phyloP scores from a whole-genome alignment of 2,797 vertebrate genomes.

The Pristis pectinata region DNA sequence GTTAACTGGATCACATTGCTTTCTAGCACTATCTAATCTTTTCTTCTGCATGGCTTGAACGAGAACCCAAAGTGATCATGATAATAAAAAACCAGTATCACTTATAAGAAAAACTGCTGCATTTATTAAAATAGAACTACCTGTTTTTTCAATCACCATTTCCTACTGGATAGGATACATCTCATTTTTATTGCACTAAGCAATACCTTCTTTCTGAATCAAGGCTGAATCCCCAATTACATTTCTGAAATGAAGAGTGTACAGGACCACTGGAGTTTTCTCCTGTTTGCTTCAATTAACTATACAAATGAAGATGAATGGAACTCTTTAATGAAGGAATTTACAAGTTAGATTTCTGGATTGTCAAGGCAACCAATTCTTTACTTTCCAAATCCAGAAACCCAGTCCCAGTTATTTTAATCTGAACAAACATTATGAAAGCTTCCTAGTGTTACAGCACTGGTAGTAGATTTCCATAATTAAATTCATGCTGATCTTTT shows the following conservation, averaged over 20 bases:
- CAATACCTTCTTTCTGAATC: background rate
- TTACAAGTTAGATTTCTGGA: background rate
- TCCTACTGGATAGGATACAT: background rate
- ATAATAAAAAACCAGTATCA: background rate
- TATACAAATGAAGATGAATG: background rate
- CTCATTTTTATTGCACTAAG: background rate
- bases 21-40: background rate
- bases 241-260: background rate
- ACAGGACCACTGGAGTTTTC: background rate
- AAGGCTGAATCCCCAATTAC: background rate
- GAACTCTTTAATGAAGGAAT: background rate
- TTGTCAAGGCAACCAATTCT: slow-evolving; percentile 20
- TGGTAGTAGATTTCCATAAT: background rate
- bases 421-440: slow-evolving; percentile 24
- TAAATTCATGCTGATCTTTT: slow-evolving; percentile 20
- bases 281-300: background rate
- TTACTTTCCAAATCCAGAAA: background rate
- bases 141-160: background rate
- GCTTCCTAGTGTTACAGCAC: background rate
- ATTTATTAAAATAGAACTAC: background rate
- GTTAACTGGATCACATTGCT: background rate
- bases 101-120: background rate
- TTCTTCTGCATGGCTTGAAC: too few species aligned
- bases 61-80: too few species aligned
- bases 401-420: background rate